These are phyloP conservation scores for Sarcophaga carnaria DNA, from an alignment of 2,888 invertebrate genomes.

Conservation along the genomic window DNA sequence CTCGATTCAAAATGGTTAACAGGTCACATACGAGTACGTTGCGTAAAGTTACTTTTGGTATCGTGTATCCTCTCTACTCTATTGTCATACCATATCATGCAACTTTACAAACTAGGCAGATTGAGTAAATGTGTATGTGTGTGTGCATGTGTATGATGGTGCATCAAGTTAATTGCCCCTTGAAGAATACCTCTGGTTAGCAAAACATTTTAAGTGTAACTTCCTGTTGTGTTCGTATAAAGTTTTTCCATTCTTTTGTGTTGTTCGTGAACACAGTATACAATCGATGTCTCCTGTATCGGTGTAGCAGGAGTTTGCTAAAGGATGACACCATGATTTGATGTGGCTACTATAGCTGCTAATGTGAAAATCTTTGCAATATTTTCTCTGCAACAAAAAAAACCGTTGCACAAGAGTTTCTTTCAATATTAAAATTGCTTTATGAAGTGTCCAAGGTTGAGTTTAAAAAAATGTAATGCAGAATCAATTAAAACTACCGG, in stretches of 20 bases:
- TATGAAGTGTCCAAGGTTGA: no score
- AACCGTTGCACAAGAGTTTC: no score
- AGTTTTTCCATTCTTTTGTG: background rate
- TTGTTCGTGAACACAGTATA: constrained; percentile 15
- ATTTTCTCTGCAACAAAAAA: background rate
- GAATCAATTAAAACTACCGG: no score
- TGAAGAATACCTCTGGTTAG: constrained; percentile 76
- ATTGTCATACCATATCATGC: constrained; percentile 22
- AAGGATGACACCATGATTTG: background rate
- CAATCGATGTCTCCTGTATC: constrained; percentile 52
- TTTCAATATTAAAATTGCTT: no score
- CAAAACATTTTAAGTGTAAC: constrained; percentile 73
- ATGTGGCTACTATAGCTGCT: constrained; percentile 21
- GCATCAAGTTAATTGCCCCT: constrained; percentile 78
- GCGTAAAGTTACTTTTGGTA: constrained; percentile 56
- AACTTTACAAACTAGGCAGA: background rate
- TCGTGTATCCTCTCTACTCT: constrained; percentile 55
- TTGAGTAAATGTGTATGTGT: background rate
- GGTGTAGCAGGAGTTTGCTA: constrained; percentile 8
- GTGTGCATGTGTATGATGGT: constrained; percentile 34
- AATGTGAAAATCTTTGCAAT: no score
- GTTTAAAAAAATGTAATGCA: no score
- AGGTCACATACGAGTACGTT: constrained; percentile 71
- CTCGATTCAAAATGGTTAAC: constrained; percentile 64
- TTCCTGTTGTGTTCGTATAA: constrained; percentile 68